Percentiles rank a stretch among this genome's conserved stretches.
Conservation (phyloP, 2,113 vertebrate genomes). For the Rhizomys pruinosus region DNA sequence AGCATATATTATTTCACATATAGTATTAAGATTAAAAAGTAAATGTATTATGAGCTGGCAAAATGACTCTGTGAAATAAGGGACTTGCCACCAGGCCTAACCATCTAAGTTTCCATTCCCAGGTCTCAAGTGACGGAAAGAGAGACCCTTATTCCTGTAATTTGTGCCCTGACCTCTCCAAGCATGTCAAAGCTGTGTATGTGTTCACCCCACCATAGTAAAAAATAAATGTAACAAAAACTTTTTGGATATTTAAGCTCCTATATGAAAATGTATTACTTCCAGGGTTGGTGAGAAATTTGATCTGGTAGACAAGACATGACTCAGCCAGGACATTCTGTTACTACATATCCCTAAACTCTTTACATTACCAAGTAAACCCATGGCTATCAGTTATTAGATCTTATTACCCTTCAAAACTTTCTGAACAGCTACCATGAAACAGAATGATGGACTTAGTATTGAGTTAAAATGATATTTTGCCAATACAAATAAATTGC, state of each 20-base stretch:
- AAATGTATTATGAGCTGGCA: neutral
- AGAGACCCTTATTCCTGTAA: neutral
- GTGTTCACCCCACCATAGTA: too few relatives aligned
- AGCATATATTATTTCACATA: neutral
- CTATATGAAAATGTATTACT: too few relatives aligned
- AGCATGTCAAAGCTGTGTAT: neutral
- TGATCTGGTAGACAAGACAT: too few relatives aligned
- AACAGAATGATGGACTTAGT: slow-evolving; percentile 81
- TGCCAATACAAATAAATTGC: slow-evolving; percentile 86
- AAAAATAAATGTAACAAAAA: too few relatives aligned
- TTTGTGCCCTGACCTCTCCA: neutral
- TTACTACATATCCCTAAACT: too few relatives aligned
- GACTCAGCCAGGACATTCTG: too few relatives aligned
- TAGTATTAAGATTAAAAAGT: neutral
- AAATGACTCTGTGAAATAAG: neutral
- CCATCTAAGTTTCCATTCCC: neutral
- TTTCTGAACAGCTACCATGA: slow-evolving; percentile 84
- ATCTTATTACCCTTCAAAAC: slow-evolving; percentile 83
- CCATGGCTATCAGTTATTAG: slow-evolving; percentile 80
- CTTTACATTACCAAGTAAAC: slow-evolving; percentile 76
- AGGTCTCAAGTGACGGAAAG: neutral
- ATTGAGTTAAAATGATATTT: slow-evolving; percentile 85
- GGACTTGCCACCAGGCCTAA: neutral
- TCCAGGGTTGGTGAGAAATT: too few relatives aligned
- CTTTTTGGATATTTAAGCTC: too few relatives aligned